Base-by-base conservation (phyloP, 2,888 invertebrate genomes). In the Euplagia quadripunctaria region DNA sequence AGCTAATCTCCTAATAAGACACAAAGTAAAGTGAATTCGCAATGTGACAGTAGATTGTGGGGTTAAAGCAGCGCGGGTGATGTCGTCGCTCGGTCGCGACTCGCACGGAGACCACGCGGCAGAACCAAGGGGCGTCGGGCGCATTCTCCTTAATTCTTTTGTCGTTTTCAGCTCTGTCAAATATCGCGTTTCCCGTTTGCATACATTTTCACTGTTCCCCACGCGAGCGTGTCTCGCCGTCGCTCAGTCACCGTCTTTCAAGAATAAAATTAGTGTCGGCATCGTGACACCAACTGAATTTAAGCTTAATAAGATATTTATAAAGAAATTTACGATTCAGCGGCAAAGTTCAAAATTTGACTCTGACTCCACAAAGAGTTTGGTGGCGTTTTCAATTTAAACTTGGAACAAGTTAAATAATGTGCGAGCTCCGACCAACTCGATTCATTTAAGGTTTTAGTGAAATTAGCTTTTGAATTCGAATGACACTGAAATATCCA, bases 271-370 rank as follows among this genome's bases (percentile, higher is more conserved):
- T 96, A 95, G 94, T 94, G 95, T 96, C 95, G 93, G 95, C 95
- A 94, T 92, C 94, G 94, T 94, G 95, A 95, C 95, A 95, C 94
- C 95, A 93, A 96, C 94, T 93, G 94, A 95, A 94, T 95, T 95
- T 95, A 93, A 95, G 93, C 95, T 87, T 95, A 94, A 95, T 96
- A 95, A 95, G 93, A 94, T 95, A 96, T 96, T 96, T 96, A 96
- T 96, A 95, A 95, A 95, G 96, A 95, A 93, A 94, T 95, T 94
- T 95, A 94, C 94, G 91, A 96, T 96, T 96, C 95, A 94, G 93
- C 93, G 91, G 94, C 93, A 95, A 95, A 96, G 95, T 96, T 96
- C 95, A 95, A 93, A 95, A 94, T 95, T 95, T 94, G 93, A 94
- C 92, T 94, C 92, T 89, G 90, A 92, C 93, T 93, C 90, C 88